These are phyloP conservation scores for Syrmaticus mikado DNA, from an alignment of 2,113 vertebrate species.

Conservation along the genomic window DNA sequence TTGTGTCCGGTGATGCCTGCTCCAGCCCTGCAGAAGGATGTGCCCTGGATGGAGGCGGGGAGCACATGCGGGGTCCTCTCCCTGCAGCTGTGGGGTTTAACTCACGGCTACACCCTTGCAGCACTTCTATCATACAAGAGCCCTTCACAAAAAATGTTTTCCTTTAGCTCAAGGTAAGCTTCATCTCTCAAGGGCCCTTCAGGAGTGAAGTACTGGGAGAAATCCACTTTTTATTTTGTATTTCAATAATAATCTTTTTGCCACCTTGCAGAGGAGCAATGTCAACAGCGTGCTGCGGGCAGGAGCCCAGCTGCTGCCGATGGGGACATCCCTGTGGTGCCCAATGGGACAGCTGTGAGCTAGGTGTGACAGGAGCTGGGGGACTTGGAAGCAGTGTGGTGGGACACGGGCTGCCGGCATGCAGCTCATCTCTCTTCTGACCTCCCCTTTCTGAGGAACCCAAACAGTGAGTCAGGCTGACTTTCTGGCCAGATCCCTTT, in stretches of 20 bases:
- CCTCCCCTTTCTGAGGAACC: background rate
- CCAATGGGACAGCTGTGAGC: accelerated
- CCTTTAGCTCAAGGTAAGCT: background rate
- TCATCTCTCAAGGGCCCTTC: background rate
- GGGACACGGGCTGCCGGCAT: background rate
- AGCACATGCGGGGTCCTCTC: background rate
- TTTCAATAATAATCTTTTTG: background rate
- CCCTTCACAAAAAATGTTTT: background rate
- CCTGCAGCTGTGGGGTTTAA: background rate
- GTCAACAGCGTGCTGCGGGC: background rate
- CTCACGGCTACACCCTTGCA: background rate
- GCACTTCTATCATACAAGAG: background rate
- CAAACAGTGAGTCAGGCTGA: background rate
- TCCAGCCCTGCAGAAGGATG: background rate
- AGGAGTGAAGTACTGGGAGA: background rate
- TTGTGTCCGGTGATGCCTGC: background rate
- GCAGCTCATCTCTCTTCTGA: background rate
- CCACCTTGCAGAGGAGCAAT: background rate
- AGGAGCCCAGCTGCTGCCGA: background rate
- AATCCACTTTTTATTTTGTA: background rate
- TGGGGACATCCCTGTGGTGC: background rate
- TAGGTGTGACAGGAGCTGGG: accelerated
- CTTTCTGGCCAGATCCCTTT: background rate
- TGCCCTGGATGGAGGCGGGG: background rate
- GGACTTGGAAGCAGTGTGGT: background rate